Conservation (phyloP, 1,140 invertebrate species). For the Luehdorfia chinensis region DNA sequence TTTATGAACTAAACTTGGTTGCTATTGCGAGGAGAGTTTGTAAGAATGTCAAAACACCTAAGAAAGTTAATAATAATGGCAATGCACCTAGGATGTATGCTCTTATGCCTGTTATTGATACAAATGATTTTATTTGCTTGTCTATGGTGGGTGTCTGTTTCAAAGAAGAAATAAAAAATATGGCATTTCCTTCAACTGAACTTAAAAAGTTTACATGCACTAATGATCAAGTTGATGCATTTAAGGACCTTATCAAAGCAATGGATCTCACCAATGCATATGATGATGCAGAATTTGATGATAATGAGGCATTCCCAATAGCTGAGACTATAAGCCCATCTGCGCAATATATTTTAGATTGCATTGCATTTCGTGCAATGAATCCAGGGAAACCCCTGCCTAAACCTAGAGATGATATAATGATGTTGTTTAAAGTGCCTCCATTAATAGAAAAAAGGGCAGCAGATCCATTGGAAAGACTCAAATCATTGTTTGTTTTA, state of each 20-base stretch:
- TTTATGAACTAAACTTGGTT: slow-evolving; percentile 55
- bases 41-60: no score
- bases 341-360: slow-evolving; percentile 68
- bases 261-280: slow-evolving; percentile 70
- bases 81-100: slow-evolving; percentile 68
- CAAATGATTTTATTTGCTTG: slow-evolving; percentile 52
- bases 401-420: slow-evolving; percentile 63
- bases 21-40: slow-evolving; percentile 60
- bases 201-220: slow-evolving; percentile 52
- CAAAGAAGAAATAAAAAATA: slow-evolving; percentile 70
- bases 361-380: slow-evolving; percentile 63
- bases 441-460: slow-evolving; percentile 51
- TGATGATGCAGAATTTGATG: slow-evolving; percentile 61
- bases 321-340: slow-evolving; percentile 64
- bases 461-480: slow-evolving; percentile 47
- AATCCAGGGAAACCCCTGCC: slow-evolving; percentile 64
- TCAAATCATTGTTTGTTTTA: slow-evolving; percentile 60
- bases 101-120: slow-evolving; percentile 67
- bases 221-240: slow-evolving; percentile 61
- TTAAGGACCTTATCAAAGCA: slow-evolving; percentile 66
- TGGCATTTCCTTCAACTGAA: slow-evolving; percentile 63
- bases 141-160: slow-evolving; percentile 61
- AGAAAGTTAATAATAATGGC: no score
- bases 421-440: slow-evolving; percentile 64
- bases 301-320: slow-evolving; percentile 64